A percentile compares a stretch with the other conserved stretches of the same genome.
Evolutionary conservation across 2,113 vertebrate genomes (phyloP).

Genomic region (Sinocyclocheilus anshuiensis): DNA sequence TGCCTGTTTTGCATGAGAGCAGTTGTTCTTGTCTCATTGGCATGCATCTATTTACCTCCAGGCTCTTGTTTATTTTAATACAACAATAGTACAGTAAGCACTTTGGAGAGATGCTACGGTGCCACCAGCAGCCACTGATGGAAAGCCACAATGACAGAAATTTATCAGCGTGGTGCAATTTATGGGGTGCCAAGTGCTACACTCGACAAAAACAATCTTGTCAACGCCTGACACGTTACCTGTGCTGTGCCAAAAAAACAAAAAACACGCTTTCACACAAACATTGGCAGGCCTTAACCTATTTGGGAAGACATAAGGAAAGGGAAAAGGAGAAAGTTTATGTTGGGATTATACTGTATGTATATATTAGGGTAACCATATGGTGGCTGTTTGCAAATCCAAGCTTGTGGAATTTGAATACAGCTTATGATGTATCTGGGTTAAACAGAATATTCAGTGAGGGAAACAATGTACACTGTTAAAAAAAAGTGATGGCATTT

Average conservation of each 20-base stretch:
- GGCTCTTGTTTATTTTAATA: slow-evolving; percentile 68
- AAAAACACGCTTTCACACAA: slow-evolving; percentile 8
- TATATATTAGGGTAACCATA: not conserved
- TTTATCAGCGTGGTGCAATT: slow-evolving; percentile 68
- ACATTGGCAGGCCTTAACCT: not conserved
- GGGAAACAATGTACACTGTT: not conserved
- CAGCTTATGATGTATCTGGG: not conserved
- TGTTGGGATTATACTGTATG: not conserved
- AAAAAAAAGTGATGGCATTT: not conserved
- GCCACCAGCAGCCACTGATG: slow-evolving; percentile 63
- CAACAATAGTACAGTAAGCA: slow-evolving; percentile 63
- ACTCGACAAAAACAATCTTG: slow-evolving; percentile 72
- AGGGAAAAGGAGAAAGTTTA: not conserved
- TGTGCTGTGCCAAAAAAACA: slow-evolving; percentile 53
- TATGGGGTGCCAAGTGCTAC: slow-evolving; percentile 66
- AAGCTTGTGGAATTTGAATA: not conserved
- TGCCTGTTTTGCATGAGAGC: slow-evolving; percentile 51
- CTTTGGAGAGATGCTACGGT: slow-evolving; percentile 46
- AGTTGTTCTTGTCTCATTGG: slow-evolving; percentile 56
- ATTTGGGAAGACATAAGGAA: not conserved
- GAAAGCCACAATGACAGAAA: slow-evolving; percentile 67
- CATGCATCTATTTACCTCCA: slow-evolving; percentile 56
- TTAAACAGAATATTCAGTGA: not conserved
- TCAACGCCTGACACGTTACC: slow-evolving; percentile 59
- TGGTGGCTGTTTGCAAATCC: not conserved